phyloP scores from a whole-genome alignment of 2,113 vertebrate species.

The Aegypius monachus region DNA sequence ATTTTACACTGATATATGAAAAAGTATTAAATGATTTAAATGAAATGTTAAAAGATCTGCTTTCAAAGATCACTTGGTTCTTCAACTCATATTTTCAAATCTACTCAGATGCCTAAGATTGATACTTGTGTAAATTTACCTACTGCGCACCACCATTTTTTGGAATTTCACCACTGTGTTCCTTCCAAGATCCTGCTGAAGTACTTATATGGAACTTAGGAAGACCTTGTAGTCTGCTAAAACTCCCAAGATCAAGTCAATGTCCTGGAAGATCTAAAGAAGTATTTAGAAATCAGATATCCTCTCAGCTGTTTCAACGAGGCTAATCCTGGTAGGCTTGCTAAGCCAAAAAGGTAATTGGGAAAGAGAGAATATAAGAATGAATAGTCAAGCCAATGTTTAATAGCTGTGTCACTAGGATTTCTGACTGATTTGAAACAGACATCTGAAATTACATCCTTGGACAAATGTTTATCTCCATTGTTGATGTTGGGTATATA shows the following conservation, averaged over 20 bases:
- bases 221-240: not conserved
- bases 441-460: not conserved
- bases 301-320: not conserved
- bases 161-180: not conserved
- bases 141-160: not conserved
- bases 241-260: not conserved
- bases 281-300: not conserved
- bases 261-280: not conserved
- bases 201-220: not conserved
- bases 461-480: not conserved
- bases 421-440: not conserved
- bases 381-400: not conserved
- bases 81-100: not conserved
- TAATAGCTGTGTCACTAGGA: not conserved
- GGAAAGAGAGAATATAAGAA: not conserved
- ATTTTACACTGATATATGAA: not conserved
- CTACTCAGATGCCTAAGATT: not conserved
- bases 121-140: not conserved
- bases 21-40: not conserved
- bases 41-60: not conserved
- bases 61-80: not conserved
- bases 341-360: not conserved
- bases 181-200: not conserved
- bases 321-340: not conserved
- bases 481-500: not conserved